Conservation (phyloP, 2,797 vertebrate genomes). For the Threskiornis aethiopicus region DNA sequence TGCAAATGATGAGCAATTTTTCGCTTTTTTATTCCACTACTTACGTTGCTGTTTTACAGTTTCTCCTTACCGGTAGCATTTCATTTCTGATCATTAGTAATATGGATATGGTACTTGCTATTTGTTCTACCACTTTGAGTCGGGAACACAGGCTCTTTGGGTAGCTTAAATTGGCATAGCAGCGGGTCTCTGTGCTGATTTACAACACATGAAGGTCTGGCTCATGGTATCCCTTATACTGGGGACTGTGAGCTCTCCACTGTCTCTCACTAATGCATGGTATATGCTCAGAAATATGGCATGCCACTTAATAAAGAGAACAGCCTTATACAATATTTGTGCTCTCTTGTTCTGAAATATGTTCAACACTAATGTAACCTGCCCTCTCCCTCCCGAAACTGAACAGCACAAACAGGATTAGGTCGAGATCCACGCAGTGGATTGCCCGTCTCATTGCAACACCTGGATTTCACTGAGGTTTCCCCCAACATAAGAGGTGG, state of each 20-base stretch:
- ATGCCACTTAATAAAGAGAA: not conserved
- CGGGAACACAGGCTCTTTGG: not conserved
- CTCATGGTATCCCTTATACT: not conserved
- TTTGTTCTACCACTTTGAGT: not conserved
- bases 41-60: not conserved
- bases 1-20: constrained; percentile 27
- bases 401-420: not conserved
- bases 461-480: not conserved
- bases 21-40: not conserved
- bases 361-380: not conserved
- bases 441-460: not conserved
- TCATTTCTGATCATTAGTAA: not conserved
- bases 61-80: not conserved
- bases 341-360: not conserved
- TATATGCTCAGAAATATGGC: not conserved
- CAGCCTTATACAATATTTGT: not conserved
- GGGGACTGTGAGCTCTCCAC: not conserved
- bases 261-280: not conserved
- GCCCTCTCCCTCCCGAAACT: not conserved
- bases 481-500: not conserved
- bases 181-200: not conserved
- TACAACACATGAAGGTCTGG: not conserved
- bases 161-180: not conserved
- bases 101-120: not conserved
- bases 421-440: not conserved